Base-by-base conservation (phyloP, 2,888 invertebrate genomes). In the Lasius platythorax region DNA sequence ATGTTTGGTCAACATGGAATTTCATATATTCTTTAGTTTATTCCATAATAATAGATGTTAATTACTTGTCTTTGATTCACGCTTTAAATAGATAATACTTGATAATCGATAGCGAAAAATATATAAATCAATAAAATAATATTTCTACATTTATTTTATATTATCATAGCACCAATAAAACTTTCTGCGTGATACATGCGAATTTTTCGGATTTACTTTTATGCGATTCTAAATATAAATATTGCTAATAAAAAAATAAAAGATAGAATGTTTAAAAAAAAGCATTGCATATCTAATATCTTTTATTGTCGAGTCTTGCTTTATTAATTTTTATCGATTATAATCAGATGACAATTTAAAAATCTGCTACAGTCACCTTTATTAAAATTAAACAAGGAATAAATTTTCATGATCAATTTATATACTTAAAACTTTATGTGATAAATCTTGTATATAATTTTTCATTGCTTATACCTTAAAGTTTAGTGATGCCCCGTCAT, bases 1-100 rank as follows among this genome's bases (percentile, higher is more conserved):
- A 81, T 46, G 73, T 81, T 81, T 73, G 50, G 43, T 73, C 73
- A 81, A 81, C 61, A 79, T 58, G n/a, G 28, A 23, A 79, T 79
- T 79, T 79, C 33, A 72, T 43, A 30, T 46, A 46, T 33, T 56
- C n/a, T 37, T 30, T 37, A 58, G 15, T 33, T 43, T 23, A n/a
- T 18, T 81, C 12, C 23, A 28, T 81, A 46, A 79, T 37, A 37
- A 76, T 37, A 78, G n/a, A 73, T n/a, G 1, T 61, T 61, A 33
- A 73, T 46, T 79, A 46, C 28, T 43, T 28, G 9, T 37, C 28
- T 30, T 58, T 9, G 58, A 56, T 28, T 61, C 33, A 15, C 9
- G n/a, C 9, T 30, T 78, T 50, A 40, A 12, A 12, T 33, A 43
- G 12, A 15, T 43, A 56, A 15, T 43, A 56, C 12, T 76, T 40